Evolutionary conservation across 1,140 invertebrate species (phyloP).

Genomic region (Lordiphosa mommai): DNA sequence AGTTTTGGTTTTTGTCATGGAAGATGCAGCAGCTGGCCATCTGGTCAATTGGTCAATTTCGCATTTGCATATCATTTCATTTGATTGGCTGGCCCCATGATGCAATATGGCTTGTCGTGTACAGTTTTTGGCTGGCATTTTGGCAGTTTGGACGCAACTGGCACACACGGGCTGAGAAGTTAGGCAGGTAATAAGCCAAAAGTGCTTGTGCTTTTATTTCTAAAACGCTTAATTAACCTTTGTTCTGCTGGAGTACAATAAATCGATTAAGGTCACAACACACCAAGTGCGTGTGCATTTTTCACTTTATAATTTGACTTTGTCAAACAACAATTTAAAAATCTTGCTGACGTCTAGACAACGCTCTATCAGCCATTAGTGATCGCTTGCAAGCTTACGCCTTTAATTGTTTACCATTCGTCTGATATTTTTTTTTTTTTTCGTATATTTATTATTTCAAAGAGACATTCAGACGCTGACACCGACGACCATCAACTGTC

Average conservation of each 20-base stretch:
- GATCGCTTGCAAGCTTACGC: conserved; percentile 32
- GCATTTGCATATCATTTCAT: conserved; percentile 69
- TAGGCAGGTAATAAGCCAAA: conserved; percentile 51
- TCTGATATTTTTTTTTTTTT: conserved; percentile 31
- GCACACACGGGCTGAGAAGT: conserved; percentile 20
- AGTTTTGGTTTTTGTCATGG: conserved; percentile 19
- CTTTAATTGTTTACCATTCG: conserved; percentile 31
- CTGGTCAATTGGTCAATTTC: conserved; percentile 68
- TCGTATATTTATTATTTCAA: not conserved
- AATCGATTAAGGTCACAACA: conserved; percentile 64
- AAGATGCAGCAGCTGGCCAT: conserved; percentile 36
- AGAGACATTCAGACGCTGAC: conserved; percentile 25
- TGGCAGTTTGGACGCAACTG: conserved; percentile 61
- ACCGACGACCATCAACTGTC: conserved; percentile 40
- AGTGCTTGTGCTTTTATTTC: conserved; percentile 36
- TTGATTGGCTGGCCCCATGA: conserved; percentile 34
- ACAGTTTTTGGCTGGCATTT: conserved; percentile 39
- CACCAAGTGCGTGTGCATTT: conserved; percentile 30
- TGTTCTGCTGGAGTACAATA: conserved; percentile 26
- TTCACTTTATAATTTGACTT: too few relatives aligned
- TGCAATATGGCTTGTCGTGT: conserved; percentile 39
- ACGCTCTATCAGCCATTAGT: conserved; percentile 37
- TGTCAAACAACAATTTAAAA: not conserved
- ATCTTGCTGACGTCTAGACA: not conserved
- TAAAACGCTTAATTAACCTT: conserved; percentile 46